Evolutionary conservation across 2,113 vertebrate species (phyloP).

Genomic region (Gymnocephalus cernua): DNA sequence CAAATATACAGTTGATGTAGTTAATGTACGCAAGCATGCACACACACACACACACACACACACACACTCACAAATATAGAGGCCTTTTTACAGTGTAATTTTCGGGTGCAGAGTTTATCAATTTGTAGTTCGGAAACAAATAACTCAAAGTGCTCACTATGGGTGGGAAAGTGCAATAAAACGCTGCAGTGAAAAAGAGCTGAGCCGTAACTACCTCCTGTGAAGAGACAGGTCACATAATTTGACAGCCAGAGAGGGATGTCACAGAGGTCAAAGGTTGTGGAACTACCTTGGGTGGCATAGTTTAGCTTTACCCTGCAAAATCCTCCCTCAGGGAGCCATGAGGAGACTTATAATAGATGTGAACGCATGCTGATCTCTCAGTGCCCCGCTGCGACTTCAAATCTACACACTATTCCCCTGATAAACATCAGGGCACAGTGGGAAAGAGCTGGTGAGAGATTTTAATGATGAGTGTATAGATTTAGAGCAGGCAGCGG

Average conservation of each 20-base stretch:
- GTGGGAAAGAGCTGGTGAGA: constrained; percentile 53
- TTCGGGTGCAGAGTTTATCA: constrained; percentile 3
- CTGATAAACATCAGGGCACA: constrained; percentile 30
- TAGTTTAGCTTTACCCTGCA: constrained; percentile 64
- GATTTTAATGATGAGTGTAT: constrained; percentile 36
- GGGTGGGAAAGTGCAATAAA: constrained; percentile 64
- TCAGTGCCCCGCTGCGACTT: constrained; percentile 34
- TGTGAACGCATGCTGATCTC: constrained; percentile 50
- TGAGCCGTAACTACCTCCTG: constrained; percentile 57
- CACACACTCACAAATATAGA: constrained; percentile 18
- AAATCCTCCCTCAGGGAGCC: constrained; percentile 65
- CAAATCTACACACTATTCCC: constrained; percentile 43
- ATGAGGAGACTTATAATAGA: constrained; percentile 65
- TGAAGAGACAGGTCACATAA: constrained; percentile 46
- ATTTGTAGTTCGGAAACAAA: constrained; percentile 35
- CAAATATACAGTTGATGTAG: too few species aligned
- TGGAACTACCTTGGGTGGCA: constrained; percentile 80
- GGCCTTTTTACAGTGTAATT: neutral
- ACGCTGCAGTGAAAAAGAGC: constrained; percentile 48
- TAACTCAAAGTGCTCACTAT: constrained; percentile 20
- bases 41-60: constrained; percentile 15
- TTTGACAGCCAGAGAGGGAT: constrained; percentile 64
- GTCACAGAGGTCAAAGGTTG: constrained; percentile 74
- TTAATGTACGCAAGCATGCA: neutral
- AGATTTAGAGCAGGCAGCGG: constrained; percentile 18